Evolutionary conservation across 1,140 invertebrate species (phyloP).

Genomic region (Meteorus sp.): DNA sequence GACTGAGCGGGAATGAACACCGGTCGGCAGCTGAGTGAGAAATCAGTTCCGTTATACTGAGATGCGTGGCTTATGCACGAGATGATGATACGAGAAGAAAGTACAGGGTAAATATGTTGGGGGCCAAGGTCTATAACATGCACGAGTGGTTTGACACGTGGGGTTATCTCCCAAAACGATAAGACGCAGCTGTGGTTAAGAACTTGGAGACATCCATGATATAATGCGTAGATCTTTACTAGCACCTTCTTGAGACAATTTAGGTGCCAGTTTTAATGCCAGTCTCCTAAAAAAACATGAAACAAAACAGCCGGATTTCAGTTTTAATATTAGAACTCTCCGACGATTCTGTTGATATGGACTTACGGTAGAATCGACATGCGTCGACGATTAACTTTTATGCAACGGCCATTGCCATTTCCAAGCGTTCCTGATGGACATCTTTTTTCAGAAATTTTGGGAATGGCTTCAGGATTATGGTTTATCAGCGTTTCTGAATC

Average conservation of each 20-base stretch:
- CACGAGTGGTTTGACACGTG: not conserved
- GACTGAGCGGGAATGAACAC: not conserved
- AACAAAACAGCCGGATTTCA: not conserved
- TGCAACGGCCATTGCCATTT: conserved; percentile 33
- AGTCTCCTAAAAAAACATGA: conserved; percentile 22
- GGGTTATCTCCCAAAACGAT: not conserved
- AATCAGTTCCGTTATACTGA: conserved; percentile 7
- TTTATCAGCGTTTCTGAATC: too few relatives aligned
- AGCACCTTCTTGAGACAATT: conserved; percentile 12
- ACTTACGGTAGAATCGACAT: conserved; percentile 40
- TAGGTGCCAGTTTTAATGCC: conserved; percentile 30
- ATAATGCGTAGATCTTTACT: not conserved
- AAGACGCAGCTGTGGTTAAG: not conserved
- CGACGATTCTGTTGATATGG: too few relatives aligned
- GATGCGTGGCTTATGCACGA: not conserved
- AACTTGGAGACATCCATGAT: conserved; percentile 7
- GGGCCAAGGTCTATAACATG: conserved; percentile 3
- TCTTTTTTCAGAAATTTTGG: not conserved
- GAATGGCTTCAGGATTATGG: not conserved
- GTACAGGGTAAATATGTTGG: too few relatives aligned
- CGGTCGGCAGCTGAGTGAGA: not conserved
- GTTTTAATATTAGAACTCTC: too few relatives aligned
- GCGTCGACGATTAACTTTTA: conserved; percentile 24
- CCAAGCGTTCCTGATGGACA: conserved; percentile 21
- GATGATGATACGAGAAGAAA: not conserved